Evolutionary conservation across 2,888 invertebrate genomes (phyloP).

Genomic region (Drosophila greeni): DNA sequence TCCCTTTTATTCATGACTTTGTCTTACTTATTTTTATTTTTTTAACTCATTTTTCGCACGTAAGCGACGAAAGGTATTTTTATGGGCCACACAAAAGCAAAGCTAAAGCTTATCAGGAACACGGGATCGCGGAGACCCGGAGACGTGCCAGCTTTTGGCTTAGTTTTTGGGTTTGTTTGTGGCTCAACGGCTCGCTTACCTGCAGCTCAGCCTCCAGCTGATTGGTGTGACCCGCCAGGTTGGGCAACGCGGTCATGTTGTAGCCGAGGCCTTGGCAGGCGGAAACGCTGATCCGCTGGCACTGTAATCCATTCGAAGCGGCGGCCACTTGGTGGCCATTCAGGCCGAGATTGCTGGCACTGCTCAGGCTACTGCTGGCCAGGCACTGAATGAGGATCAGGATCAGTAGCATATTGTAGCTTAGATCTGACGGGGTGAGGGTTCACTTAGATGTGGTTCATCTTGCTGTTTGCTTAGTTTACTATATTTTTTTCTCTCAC

Average conservation of each 20-base stretch:
- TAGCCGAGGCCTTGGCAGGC: slow-evolving; percentile 91
- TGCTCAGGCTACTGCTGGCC: neutral
- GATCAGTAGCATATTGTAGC: slow-evolving; percentile 9
- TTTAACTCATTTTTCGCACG: slow-evolving; percentile 59
- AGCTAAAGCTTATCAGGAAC: slow-evolving; percentile 65
- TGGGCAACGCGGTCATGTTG: slow-evolving; percentile 92
- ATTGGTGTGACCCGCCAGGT: slow-evolving; percentile 88
- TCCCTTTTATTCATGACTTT: neutral
- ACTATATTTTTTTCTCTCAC: neutral
- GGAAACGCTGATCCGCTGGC: slow-evolving; percentile 88
- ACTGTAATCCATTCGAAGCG: slow-evolving; percentile 81
- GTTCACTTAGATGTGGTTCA: neutral
- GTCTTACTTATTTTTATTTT: slow-evolving; percentile 3
- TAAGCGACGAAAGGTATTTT: slow-evolving; percentile 72
- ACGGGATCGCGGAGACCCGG: slow-evolving; percentile 30
- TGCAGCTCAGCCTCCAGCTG: slow-evolving; percentile 89
- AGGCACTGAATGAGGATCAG: neutral
- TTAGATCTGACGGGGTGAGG: neutral
- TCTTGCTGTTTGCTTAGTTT: slow-evolving; percentile 6
- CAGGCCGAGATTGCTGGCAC: slow-evolving; percentile 11
- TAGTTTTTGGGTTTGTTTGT: neutral
- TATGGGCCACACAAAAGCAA: slow-evolving; percentile 59
- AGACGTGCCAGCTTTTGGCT: slow-evolving; percentile 22
- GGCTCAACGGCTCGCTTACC: slow-evolving; percentile 81
- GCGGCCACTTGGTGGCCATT: slow-evolving; percentile 23